These are phyloP conservation scores for Caenorhabditis auriculariae DNA, from an alignment of 2,888 invertebrate genomes.

Conservation along the genomic window DNA sequence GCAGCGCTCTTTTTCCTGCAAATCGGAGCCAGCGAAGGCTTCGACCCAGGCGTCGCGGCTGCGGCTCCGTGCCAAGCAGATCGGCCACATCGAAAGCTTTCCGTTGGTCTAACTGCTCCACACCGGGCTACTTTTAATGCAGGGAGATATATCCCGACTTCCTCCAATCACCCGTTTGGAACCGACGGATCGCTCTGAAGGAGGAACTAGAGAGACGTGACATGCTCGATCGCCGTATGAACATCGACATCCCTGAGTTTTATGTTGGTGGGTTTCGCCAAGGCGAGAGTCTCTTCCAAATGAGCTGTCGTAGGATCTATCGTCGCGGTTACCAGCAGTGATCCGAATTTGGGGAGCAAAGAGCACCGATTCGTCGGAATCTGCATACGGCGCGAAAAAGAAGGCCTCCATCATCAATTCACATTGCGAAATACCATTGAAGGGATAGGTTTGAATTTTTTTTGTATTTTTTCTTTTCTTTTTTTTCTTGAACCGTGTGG, in stretches of 20 bases:
- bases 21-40: constrained; percentile 13
- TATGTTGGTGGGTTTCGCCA: constrained; percentile 77
- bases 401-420: constrained; percentile 82
- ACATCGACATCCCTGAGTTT: constrained; percentile 91
- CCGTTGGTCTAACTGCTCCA: constrained; percentile 14
- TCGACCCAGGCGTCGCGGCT: not conserved
- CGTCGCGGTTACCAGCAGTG: constrained; percentile 59
- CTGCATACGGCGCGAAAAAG: constrained; percentile 82
- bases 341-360: constrained; percentile 48
- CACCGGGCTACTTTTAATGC: no score
- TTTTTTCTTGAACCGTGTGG: not conserved
- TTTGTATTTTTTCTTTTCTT: no score
- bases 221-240: constrained; percentile 81
- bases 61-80: not conserved
- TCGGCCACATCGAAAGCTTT: constrained; percentile 14
- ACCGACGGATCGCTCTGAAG: constrained; percentile 51
- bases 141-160: constrained; percentile 61
- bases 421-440: constrained; percentile 89
- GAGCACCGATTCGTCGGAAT: constrained; percentile 86
- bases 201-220: constrained; percentile 89
- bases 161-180: constrained; percentile 55
- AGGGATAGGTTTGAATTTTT: constrained; percentile 75
- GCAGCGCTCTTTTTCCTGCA: constrained; percentile 9
- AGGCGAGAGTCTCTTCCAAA: not conserved
- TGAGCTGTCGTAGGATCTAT: constrained; percentile 49